These are phyloP conservation scores for Cichladusa arquata DNA, from an alignment of 2,113 vertebrate species.

Conservation along the genomic window DNA sequence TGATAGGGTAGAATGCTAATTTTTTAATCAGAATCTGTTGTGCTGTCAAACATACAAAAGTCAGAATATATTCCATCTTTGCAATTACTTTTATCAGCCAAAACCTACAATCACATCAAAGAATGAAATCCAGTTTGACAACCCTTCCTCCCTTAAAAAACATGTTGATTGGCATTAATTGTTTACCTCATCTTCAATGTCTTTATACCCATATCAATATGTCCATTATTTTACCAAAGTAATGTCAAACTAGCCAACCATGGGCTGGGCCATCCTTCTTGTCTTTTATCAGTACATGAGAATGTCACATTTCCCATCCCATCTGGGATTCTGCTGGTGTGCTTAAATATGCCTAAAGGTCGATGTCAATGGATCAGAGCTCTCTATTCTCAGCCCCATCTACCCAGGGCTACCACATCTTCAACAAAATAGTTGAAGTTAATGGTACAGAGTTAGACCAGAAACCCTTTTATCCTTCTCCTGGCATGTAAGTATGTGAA, in stretches of 20 bases:
- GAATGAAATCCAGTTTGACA: conserved; percentile 22
- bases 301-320: neutral
- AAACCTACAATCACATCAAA: conserved; percentile 36
- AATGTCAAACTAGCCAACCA: neutral
- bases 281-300: neutral
- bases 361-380: neutral
- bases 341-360: neutral
- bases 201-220: neutral
- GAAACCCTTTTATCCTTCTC: neutral
- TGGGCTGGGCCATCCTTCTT: neutral
- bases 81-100: conserved; percentile 45
- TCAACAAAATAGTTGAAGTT: neutral
- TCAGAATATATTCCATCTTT: conserved; percentile 19
- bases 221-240: conserved; percentile 16
- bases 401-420: neutral
- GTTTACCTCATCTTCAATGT: conserved; percentile 20
- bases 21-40: conserved; percentile 35
- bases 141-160: conserved; percentile 19
- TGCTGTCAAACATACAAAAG: conserved; percentile 9
- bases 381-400: neutral
- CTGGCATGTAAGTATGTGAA: neutral
- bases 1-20: conserved; percentile 46
- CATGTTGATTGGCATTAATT: conserved; percentile 36
- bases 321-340: neutral
- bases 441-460: neutral